Percentiles rank a stretch among this genome's conserved stretches.
phyloP scores from a whole-genome alignment of 2,888 invertebrate genomes.

The Morpho achilles region DNA sequence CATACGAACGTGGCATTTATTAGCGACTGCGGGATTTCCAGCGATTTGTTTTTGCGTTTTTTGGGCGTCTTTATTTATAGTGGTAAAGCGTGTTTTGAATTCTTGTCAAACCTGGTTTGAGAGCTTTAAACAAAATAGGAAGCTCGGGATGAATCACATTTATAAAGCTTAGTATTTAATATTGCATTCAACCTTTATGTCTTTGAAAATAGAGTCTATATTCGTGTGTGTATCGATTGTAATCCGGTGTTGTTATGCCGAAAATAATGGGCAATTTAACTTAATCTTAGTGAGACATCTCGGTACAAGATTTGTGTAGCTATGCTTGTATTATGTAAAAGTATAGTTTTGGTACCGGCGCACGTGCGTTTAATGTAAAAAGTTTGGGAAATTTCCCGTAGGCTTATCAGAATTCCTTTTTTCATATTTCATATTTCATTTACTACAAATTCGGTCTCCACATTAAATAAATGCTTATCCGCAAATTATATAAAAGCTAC shows the following conservation, averaged over 20 bases:
- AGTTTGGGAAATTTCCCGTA: neutral
- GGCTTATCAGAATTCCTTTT: no score
- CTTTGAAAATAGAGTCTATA: constrained; percentile 9
- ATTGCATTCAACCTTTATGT: constrained; percentile 5
- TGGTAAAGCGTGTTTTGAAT: constrained; percentile 26
- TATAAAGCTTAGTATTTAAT: neutral
- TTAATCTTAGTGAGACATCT: constrained; percentile 58
- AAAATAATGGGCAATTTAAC: constrained; percentile 53
- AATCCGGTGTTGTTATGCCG: constrained; percentile 21
- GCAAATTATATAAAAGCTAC: no score
- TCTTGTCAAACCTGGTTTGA: constrained; percentile 23
- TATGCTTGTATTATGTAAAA: constrained; percentile 47
- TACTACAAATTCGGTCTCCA: no score
- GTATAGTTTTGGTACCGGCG: constrained; percentile 7
- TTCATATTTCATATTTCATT: no score
- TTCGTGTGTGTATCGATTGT: constrained; percentile 16
- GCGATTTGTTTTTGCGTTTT: constrained; percentile 16
- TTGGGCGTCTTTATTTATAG: constrained; percentile 19
- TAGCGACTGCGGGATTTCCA: constrained; percentile 23
- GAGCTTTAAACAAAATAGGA: constrained; percentile 27
- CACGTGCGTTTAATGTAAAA: constrained; percentile 13
- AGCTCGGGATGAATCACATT: constrained; percentile 16
- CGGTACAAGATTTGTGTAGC: constrained; percentile 40
- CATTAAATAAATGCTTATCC: no score
- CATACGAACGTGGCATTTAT: constrained; percentile 8